Conservation (phyloP, 37 sponge, comb jelly and placozoan genomes). For the Geodia barretti region DNA sequence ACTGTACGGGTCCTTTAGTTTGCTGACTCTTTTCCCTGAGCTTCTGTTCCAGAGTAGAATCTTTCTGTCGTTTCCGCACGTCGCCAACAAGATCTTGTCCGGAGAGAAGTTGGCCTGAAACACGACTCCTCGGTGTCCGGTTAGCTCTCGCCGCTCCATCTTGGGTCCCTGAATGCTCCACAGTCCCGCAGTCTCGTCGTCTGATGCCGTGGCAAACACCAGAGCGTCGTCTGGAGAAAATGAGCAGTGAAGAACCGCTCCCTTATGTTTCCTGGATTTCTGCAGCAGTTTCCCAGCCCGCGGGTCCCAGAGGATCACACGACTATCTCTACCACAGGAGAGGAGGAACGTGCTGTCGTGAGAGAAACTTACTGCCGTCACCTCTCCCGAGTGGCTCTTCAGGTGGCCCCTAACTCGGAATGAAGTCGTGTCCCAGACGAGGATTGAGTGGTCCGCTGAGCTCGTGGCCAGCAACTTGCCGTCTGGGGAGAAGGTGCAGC, state of each 20-base stretch:
- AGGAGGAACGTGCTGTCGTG: constrained; percentile 61
- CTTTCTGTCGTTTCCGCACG: constrained; percentile 70
- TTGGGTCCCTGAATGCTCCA: constrained; percentile 41
- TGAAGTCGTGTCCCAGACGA: constrained; percentile 66
- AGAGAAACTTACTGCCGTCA: constrained; percentile 78
- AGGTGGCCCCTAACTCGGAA: constrained; percentile 42
- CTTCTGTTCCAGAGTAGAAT: constrained; percentile 79
- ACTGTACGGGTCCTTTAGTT: constrained; percentile 58
- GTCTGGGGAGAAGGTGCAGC: constrained; percentile 72
- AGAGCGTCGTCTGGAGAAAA: constrained; percentile 37
- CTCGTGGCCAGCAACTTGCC: constrained; percentile 66
- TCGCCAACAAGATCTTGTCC: constrained; percentile 68
- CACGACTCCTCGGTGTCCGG: constrained; percentile 67
- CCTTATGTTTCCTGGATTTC: constrained; percentile 37
- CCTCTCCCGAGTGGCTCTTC: constrained; percentile 59
- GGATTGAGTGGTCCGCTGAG: constrained; percentile 54
- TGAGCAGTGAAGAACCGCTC: constrained; percentile 53
- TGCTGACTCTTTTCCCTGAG: constrained; percentile 59
- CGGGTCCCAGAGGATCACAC: constrained; percentile 71
- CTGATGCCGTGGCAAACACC: constrained; percentile 65
- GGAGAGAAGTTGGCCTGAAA: constrained; percentile 74
- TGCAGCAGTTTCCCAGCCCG: constrained; percentile 40
- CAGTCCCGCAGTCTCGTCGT: constrained; percentile 51
- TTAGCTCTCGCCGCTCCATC: constrained; percentile 43
- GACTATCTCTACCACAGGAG: constrained; percentile 57